Percentiles rank a stretch among this genome's conserved stretches.
These are phyloP conservation scores for Ahaetulla prasina DNA, from an alignment of 2,113 vertebrate genomes.

Conservation along the genomic window DNA sequence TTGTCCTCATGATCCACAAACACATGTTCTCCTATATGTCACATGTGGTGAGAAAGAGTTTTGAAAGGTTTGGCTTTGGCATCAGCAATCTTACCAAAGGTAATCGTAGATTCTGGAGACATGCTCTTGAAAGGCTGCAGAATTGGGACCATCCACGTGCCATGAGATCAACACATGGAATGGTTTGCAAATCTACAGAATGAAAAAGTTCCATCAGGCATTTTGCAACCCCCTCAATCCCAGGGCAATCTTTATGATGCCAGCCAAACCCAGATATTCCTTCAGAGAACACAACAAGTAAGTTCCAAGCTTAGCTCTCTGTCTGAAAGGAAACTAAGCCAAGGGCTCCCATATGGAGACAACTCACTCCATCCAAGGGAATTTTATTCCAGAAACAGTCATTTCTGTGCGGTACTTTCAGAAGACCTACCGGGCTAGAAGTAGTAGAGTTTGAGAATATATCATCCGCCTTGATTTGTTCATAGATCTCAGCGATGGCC, in stretches of 20 bases:
- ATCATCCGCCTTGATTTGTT: background rate
- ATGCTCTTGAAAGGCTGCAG: background rate
- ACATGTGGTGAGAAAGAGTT: background rate
- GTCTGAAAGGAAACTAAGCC: background rate
- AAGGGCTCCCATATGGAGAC: background rate
- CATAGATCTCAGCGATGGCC: background rate
- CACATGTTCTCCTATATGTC: background rate
- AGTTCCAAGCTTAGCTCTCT: background rate
- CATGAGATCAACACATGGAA: background rate
- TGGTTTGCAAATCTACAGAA: background rate
- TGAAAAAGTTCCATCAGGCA: background rate
- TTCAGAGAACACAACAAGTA: background rate
- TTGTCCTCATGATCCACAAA: background rate
- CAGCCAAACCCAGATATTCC: background rate
- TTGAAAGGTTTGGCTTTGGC: background rate
- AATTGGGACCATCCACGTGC: background rate
- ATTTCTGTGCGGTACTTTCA: background rate
- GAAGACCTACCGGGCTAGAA: background rate
- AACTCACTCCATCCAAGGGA: background rate
- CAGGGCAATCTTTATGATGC: no score
- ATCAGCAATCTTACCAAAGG: background rate
- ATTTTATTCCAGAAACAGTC: background rate
- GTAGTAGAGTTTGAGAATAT: background rate
- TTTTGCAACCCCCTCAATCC: background rate
- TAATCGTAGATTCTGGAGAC: background rate